Percentiles rank a stretch among this genome's conserved stretches.
These are phyloP conservation scores for Tupaia tana DNA, from an alignment of 2,113 vertebrate species.

Conservation along the genomic window DNA sequence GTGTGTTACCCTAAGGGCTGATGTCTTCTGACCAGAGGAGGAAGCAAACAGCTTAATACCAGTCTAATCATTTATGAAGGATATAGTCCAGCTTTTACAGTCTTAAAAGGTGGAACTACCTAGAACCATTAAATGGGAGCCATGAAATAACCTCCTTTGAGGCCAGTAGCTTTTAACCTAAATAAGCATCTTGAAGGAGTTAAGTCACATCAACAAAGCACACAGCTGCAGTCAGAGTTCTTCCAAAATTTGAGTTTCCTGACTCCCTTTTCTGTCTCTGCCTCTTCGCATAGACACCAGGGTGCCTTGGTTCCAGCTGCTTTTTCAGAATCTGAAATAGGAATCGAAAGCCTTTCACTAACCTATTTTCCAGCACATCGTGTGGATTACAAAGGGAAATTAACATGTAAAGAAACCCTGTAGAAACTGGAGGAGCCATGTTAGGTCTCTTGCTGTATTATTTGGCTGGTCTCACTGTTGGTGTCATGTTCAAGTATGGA, in stretches of 20 bases:
- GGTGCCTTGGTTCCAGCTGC: not conserved
- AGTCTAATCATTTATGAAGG: not conserved
- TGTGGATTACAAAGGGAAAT: slow-evolving; percentile 65
- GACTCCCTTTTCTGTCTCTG: not conserved
- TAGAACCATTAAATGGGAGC: not conserved
- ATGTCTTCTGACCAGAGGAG: not conserved
- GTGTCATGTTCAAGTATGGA: slow-evolving; percentile 66
- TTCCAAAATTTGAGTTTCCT: not conserved
- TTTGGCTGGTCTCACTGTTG: slow-evolving; percentile 65
- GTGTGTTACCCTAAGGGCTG: not conserved
- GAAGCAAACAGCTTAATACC: not conserved
- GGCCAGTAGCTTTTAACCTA: not conserved
- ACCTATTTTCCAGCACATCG: slow-evolving; percentile 6
- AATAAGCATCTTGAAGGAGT: not conserved
- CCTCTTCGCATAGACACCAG: not conserved
- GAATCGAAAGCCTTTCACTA: not conserved
- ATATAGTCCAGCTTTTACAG: not conserved
- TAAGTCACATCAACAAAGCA: not conserved
- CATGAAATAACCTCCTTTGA: not conserved
- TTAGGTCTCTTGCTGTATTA: slow-evolving; percentile 36
- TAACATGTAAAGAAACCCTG: slow-evolving; percentile 43
- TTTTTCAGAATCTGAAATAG: slow-evolving; percentile 26
- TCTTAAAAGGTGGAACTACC: not conserved
- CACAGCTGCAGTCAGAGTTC: not conserved
- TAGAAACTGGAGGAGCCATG: slow-evolving; percentile 26